Conservation (phyloP, 2,888 invertebrate genomes). For the Ophion slaviceki region DNA sequence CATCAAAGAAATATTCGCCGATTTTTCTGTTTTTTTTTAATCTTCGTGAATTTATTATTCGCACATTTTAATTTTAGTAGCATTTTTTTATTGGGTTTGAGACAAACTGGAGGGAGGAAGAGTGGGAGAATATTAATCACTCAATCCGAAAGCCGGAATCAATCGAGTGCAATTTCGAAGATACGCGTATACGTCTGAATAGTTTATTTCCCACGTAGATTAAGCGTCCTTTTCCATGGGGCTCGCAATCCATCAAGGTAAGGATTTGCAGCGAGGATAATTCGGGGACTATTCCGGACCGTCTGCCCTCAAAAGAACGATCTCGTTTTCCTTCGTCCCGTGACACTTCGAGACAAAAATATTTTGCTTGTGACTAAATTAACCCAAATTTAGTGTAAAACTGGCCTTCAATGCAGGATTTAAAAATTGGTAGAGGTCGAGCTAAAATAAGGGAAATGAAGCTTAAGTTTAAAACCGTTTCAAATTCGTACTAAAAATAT, state of each 20-base stretch:
- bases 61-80: not conserved
- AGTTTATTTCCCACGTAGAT: not conserved
- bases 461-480: no score
- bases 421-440: no score
- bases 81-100: not conserved
- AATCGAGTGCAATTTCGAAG: not conserved
- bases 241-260: constrained; percentile 4
- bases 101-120: not conserved
- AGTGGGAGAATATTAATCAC: not conserved
- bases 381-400: not conserved
- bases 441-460: no score
- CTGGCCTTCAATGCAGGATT: not conserved
- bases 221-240: not conserved
- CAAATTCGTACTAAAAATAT: no score
- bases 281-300: not conserved
- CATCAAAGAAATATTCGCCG: not conserved
- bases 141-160: not conserved
- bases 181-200: not conserved
- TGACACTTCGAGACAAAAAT: no score
- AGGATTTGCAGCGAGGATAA: not conserved
- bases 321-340: not conserved
- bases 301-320: not conserved
- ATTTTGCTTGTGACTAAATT: no score
- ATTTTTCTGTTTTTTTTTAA: no score
- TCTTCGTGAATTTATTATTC: no score